A percentile compares a stretch with the other conserved stretches of the same genome.
phyloP scores from a whole-genome alignment of 2,797 vertebrate genomes.

The Varecia variegata region DNA sequence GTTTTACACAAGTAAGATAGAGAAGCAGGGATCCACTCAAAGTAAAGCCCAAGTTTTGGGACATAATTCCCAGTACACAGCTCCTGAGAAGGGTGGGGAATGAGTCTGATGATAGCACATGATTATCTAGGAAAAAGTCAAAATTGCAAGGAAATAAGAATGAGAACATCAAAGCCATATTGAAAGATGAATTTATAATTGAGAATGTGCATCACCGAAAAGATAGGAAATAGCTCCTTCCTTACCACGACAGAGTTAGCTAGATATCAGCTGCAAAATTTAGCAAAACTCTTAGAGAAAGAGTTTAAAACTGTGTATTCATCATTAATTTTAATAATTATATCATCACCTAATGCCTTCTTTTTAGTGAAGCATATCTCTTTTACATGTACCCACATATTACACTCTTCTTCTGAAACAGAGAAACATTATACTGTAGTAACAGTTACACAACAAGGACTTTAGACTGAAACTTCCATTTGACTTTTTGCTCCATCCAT shows the following conservation, averaged over 20 bases:
- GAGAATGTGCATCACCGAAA: not conserved
- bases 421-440: not conserved
- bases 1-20: conserved; percentile 32
- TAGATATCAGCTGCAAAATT: not conserved
- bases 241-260: not conserved
- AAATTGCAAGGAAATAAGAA: not conserved
- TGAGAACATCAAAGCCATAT: not conserved
- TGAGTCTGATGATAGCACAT: not conserved
- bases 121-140: not conserved
- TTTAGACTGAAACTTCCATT: not conserved
- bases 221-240: not conserved
- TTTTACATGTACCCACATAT: not conserved
- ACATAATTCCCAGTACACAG: not conserved
- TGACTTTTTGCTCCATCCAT: not conserved
- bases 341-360: not conserved
- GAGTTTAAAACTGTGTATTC: not conserved
- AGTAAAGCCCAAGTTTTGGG: not conserved
- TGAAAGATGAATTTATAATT: not conserved
- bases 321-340: not conserved
- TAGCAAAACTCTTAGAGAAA: not conserved
- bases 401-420: not conserved
- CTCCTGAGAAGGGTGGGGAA: not conserved
- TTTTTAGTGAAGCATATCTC: not conserved
- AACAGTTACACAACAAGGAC: not conserved
- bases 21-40: not conserved